phyloP scores from a whole-genome alignment of 1,140 invertebrate genomes.

The Leptinotarsa undecemlineata region DNA sequence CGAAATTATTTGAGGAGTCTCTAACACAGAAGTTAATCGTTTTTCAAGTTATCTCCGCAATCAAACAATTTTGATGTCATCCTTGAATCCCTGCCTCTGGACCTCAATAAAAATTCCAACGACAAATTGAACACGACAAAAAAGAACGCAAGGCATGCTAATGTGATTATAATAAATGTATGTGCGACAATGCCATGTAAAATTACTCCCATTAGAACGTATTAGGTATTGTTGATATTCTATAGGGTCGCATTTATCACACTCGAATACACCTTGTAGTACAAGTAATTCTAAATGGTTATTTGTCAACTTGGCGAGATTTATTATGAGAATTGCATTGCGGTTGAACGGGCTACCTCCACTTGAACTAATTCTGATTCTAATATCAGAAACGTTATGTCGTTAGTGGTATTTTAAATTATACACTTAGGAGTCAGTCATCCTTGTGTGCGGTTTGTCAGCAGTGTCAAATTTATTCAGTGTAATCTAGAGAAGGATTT shows the following conservation, averaged over 20 bases:
- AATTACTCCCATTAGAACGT: constrained; percentile 34
- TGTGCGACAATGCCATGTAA: constrained; percentile 30
- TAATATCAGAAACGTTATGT: constrained; percentile 5
- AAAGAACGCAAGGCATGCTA: constrained; percentile 28
- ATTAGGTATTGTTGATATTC: constrained; percentile 36
- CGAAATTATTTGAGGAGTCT: too few relatives aligned
- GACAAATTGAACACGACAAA: constrained; percentile 23
- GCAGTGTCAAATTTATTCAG: not conserved
- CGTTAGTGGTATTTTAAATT: constrained; percentile 5
- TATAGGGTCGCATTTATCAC: constrained; percentile 30
- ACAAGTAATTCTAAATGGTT: constrained; percentile 26
- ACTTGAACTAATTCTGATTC: constrained; percentile 24
- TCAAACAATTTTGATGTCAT: not conserved
- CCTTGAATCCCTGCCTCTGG: not conserved
- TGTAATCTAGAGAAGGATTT: not conserved
- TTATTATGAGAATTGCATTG: constrained; percentile 32
- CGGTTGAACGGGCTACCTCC: constrained; percentile 15
- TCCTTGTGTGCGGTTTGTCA: constrained; percentile 8
- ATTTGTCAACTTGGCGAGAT: constrained; percentile 34
- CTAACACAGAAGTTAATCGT: too few relatives aligned
- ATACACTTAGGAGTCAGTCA: constrained; percentile 1
- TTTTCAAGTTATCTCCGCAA: not conserved
- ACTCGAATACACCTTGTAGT: constrained; percentile 30
- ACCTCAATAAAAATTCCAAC: constrained; percentile 17
- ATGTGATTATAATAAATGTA: constrained; percentile 34